Conservation (phyloP, 2,888 invertebrate species). For the Cancer borealis region DNA sequence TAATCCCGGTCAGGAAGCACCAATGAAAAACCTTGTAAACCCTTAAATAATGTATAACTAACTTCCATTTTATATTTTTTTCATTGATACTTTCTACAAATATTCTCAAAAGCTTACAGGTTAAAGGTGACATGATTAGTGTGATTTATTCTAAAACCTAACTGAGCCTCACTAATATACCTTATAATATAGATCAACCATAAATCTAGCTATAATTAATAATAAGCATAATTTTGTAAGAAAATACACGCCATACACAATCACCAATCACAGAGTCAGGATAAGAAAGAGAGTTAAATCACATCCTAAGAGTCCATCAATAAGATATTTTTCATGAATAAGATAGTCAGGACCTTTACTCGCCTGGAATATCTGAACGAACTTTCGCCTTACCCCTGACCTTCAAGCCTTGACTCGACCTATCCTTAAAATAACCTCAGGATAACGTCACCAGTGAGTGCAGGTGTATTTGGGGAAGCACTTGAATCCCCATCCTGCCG, state of each 20-base stretch:
- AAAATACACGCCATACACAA: background rate
- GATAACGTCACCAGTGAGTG: background rate
- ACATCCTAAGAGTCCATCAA: background rate
- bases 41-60: too few relatives aligned
- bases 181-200: too few relatives aligned
- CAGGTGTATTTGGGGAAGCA: slow-evolving; percentile 12
- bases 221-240: too few relatives aligned
- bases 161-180: too few relatives aligned
- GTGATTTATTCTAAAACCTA: too few relatives aligned
- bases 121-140: too few relatives aligned
- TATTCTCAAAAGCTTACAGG: too few relatives aligned
- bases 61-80: too few relatives aligned
- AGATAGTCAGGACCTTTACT: background rate
- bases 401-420: background rate
- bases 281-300: background rate
- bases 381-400: background rate
- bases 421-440: background rate
- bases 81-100: too few relatives aligned
- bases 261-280: background rate
- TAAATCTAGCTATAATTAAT: too few relatives aligned
- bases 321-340: background rate
- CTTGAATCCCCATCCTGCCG: background rate
- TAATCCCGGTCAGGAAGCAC: too few relatives aligned
- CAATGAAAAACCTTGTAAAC: too few relatives aligned
- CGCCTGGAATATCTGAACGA: background rate